A percentile compares a stretch with the other conserved stretches of the same genome.
phyloP scores from a whole-genome alignment of 2,797 vertebrate genomes.

The Spondyliosoma cantharus region DNA sequence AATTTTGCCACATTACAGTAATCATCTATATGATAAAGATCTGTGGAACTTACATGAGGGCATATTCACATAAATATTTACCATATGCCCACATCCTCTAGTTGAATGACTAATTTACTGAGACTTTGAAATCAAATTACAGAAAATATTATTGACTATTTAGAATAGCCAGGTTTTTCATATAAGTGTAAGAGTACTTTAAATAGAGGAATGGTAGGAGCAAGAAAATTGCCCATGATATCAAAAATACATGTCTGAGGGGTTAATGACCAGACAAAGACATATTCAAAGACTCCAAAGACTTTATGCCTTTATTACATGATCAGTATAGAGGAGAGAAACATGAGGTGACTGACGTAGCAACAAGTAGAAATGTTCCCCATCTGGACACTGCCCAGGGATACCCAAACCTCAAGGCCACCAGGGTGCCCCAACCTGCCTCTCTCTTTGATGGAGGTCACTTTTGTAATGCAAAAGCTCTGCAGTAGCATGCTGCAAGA shows the following conservation, averaged over 20 bases:
- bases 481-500: neutral
- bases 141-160: neutral
- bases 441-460: neutral
- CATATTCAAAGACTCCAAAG: neutral
- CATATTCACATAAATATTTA: neutral
- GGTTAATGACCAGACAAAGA: neutral
- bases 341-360: neutral
- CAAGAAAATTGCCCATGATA: neutral
- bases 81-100: neutral
- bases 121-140: conserved; percentile 1
- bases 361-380: neutral
- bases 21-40: conserved; percentile 4
- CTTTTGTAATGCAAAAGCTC: neutral
- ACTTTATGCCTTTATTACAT: neutral
- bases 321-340: neutral
- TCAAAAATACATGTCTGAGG: neutral
- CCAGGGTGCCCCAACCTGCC: neutral
- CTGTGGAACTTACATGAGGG: neutral
- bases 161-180: neutral
- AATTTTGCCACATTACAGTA: neutral
- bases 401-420: neutral
- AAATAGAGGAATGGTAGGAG: neutral
- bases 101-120: neutral
- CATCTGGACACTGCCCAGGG: neutral
- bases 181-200: neutral